These are phyloP conservation scores for Bombycilla garrulus DNA, from an alignment of 2,113 vertebrate species.

Conservation along the genomic window DNA sequence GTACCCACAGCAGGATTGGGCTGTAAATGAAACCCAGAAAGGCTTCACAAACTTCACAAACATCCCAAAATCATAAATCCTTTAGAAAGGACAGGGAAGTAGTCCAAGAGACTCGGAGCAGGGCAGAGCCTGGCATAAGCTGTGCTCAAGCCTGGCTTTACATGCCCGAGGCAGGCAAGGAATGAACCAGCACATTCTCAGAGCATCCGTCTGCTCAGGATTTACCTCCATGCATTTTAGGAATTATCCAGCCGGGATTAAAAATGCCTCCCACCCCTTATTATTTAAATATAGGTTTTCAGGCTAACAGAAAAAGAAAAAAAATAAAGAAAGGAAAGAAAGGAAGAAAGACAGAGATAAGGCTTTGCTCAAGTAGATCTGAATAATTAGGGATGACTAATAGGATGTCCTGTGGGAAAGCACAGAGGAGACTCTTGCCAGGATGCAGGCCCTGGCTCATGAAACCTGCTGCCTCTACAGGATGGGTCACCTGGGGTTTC, in stretches of 20 bases:
- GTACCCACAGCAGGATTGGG: fast-evolving
- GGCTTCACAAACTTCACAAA: neutral
- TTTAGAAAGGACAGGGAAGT: neutral
- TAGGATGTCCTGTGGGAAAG: neutral
- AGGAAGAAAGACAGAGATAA: neutral
- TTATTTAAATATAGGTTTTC: slow-evolving; percentile 47
- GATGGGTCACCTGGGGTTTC: neutral
- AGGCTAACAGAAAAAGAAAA: neutral
- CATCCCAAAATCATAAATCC: neutral
- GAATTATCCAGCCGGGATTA: slow-evolving; percentile 5
- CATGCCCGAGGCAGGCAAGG: neutral
- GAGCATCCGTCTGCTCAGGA: neutral
- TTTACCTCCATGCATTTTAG: slow-evolving; percentile 26
- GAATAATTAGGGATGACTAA: slow-evolving; percentile 39
- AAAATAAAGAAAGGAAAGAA: neutral
- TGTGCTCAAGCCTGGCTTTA: neutral
- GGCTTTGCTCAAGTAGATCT: slow-evolving; percentile 16
- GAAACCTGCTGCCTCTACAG: neutral
- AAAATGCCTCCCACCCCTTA: slow-evolving; percentile 5
- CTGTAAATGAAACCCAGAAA: neutral
- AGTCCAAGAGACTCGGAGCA: fast-evolving
- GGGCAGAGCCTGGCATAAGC: neutral
- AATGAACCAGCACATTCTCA: neutral
- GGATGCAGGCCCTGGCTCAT: neutral
- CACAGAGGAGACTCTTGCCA: neutral